These are phyloP conservation scores for Heteromormyrus szaboi DNA, from an alignment of 2,797 vertebrate species.

Conservation along the genomic window DNA sequence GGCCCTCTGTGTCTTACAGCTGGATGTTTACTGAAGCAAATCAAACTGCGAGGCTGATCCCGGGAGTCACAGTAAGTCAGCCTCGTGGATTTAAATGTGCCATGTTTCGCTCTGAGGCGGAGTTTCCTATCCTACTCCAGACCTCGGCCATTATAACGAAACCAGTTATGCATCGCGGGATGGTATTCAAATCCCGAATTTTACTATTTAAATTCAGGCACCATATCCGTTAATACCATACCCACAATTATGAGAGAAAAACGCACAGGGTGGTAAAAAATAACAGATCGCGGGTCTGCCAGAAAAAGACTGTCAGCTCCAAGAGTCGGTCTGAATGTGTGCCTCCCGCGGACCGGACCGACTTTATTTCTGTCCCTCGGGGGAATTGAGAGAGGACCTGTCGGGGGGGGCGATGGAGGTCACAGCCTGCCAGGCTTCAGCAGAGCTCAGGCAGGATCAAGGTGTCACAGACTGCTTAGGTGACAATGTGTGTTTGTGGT, in stretches of 20 bases:
- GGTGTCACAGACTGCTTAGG: neutral
- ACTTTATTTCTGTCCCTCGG: neutral
- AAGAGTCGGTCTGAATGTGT: neutral
- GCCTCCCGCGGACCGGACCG: neutral
- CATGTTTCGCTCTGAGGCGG: neutral
- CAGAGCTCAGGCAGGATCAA: neutral
- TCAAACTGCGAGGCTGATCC: neutral
- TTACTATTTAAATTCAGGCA: neutral
- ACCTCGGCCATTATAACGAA: neutral
- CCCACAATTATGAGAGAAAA: neutral
- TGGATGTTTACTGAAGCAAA: neutral
- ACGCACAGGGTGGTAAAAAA: neutral
- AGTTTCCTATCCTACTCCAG: neutral
- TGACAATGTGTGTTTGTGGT: neutral
- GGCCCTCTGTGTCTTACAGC: neutral
- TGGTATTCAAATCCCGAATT: conserved; percentile 2
- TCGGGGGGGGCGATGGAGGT: neutral
- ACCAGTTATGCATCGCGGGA: neutral
- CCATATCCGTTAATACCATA: neutral
- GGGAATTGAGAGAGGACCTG: neutral
- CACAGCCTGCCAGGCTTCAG: neutral
- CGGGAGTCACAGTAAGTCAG: neutral
- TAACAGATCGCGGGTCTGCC: neutral
- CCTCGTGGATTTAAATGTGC: neutral
- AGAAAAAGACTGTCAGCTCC: neutral